Conservation (phyloP, 2,113 vertebrate species). For the Romanogobio albipinnatus region DNA sequence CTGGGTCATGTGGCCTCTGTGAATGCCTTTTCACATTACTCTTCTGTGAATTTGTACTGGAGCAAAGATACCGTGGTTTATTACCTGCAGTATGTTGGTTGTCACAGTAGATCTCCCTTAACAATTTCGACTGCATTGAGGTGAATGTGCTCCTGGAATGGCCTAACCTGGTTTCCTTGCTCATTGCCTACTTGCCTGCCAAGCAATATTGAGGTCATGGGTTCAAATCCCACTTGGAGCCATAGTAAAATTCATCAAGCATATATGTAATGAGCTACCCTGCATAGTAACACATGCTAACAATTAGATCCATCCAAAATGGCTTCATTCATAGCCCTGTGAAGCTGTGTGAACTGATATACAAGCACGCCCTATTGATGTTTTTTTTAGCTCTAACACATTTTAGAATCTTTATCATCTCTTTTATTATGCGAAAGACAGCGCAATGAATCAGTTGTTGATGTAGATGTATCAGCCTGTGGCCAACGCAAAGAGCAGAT, state of each 20-base stretch:
- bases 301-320: constrained; percentile 24
- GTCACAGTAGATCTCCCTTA: constrained; percentile 43
- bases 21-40: constrained; percentile 28
- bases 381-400: neutral
- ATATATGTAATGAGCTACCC: constrained; percentile 19
- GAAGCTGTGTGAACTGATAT: constrained; percentile 9
- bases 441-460: constrained; percentile 5
- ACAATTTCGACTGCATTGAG: constrained; percentile 26
- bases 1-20: neutral
- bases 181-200: constrained; percentile 24
- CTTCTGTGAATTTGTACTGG: constrained; percentile 2
- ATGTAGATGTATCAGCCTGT: constrained; percentile 8
- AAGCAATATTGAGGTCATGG: constrained; percentile 29
- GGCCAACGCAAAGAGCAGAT: constrained; percentile 1
- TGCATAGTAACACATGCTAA: constrained; percentile 18
- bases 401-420: neutral
- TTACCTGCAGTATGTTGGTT: constrained; percentile 42
- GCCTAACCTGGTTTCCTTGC: constrained; percentile 28
- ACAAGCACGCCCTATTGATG: neutral
- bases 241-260: constrained; percentile 32
- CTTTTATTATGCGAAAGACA: neutral
- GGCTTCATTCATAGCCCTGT: neutral
- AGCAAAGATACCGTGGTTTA: constrained; percentile 34
- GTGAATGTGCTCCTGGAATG: constrained; percentile 34
- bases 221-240: constrained; percentile 30